Percentiles rank a stretch among this genome's conserved stretches.
Evolutionary conservation across 1,140 invertebrate genomes (phyloP).

Genomic region (Formica exsecta): DNA sequence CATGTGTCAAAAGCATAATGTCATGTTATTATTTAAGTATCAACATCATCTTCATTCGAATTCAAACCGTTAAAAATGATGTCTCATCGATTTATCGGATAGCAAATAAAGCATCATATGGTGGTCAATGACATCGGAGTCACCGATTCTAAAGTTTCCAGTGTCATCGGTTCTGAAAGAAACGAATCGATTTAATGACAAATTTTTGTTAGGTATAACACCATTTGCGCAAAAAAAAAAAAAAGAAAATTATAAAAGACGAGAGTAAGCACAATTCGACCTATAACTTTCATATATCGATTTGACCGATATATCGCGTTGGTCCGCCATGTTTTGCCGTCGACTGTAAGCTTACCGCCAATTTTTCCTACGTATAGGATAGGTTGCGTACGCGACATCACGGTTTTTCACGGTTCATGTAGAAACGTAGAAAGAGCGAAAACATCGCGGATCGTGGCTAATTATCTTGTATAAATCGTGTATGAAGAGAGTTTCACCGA

Average conservation of each 20-base stretch:
- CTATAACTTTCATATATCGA: no score
- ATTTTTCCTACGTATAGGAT: conserved; percentile 25
- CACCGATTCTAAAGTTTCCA: no score
- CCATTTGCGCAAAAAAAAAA: no score
- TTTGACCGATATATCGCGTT: not conserved
- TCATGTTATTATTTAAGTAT: not conserved
- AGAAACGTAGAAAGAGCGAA: not conserved
- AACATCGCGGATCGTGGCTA: not conserved
- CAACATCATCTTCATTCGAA: not conserved
- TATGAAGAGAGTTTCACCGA: no score
- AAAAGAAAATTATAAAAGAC: no score
- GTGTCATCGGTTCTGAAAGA: no score
- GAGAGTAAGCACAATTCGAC: no score
- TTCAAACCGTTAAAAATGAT: not conserved
- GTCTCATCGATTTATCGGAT: conserved; percentile 2
- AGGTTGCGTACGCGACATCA: not conserved
- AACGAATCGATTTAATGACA: no score
- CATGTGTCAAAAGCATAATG: not conserved
- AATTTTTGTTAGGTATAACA: no score
- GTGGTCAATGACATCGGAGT: no score
- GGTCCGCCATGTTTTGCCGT: not conserved
- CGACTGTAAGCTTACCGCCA: conserved; percentile 47
- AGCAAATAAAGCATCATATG: no score
- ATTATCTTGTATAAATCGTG: no score
- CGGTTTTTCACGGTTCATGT: not conserved